Evolutionary conservation across 2,113 vertebrate species (phyloP), one percentile per base, ranked within the genome.

Genomic region (Gnathonemus longibarbis): DNA sequence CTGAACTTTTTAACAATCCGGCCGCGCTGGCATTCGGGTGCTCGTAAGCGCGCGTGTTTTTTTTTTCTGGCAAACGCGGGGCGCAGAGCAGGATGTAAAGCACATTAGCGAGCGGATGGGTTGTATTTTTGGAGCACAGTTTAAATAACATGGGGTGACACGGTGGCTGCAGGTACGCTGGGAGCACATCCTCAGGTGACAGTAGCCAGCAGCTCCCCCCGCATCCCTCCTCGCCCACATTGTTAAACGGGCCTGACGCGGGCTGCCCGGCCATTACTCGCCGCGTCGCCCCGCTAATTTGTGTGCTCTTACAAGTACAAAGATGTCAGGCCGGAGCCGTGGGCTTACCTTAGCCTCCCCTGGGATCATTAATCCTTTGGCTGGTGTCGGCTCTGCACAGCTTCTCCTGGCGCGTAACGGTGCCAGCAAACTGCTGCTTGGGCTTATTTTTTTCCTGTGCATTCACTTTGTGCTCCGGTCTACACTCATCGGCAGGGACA

Each of bases 231-330:
- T 13, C 84, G 31, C 52, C 89, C 94, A 95, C 95, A 94, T 95
- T 94, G 96, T 96, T 96, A 95, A 95, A 95, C 94, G 94, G 94
- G 95, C 95, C 94, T 94, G 95, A 96, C 95, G 94, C 93, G 94
- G 92, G 93, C 83, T 53, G 91, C 92, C 91, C 91, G 93, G 92
- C 39, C 95, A 95, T 96, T 95, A 95, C 93, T 96, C 94, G 95
- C 93, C 24, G 90, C 93, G 92, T 95, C 94, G 93, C 93, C 92
- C 94, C 94, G 95, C 95, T 96, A 96, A 96, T 96, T 96, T 96
- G 94, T 95, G 93, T 95, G 93, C 95, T 96, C 95, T 96, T 95
- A 96, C 96, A 95, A 95, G 95, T 95, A 95, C 95, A 95, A 94
- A 96, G 95, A 95, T 95, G 96, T 96, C 95, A 95, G 94, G 93